A percentile compares a stretch with the other conserved stretches of the same genome.
These are phyloP conservation scores for Pseudococcus viburni DNA, from an alignment of 2,888 invertebrate genomes.

Conservation along the genomic window DNA sequence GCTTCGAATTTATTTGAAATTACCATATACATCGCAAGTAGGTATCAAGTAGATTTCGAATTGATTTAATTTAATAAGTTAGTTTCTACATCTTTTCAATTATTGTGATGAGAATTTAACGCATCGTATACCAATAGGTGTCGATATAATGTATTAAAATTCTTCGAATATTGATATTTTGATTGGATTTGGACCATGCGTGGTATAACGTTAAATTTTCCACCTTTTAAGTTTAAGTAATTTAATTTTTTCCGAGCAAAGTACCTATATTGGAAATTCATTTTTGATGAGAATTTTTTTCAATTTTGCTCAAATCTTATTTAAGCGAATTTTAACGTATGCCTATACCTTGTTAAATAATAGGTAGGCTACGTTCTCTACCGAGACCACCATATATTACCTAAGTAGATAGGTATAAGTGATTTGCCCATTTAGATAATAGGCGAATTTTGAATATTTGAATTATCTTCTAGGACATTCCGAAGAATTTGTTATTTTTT, in stretches of 20 bases:
- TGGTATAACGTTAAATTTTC: too few species aligned
- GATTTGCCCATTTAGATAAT: neutral
- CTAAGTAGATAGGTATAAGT: too few species aligned
- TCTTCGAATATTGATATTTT: too few species aligned
- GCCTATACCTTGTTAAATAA: neutral
- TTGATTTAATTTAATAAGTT: too few species aligned
- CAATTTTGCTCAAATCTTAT: slow-evolving; percentile 1
- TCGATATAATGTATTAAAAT: too few species aligned
- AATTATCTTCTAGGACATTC: neutral
- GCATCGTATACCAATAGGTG: too few species aligned
- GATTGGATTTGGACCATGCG: too few species aligned
- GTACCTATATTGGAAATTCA: neutral
- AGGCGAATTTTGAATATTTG: neutral
- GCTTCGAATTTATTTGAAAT: neutral
- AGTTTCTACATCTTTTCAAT: too few species aligned
- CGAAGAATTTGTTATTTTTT: neutral
- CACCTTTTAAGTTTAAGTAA: too few species aligned
- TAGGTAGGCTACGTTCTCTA: neutral
- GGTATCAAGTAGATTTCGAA: too few species aligned
- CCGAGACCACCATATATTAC: too few species aligned
- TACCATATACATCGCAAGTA: neutral
- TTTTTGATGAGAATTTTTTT: neutral
- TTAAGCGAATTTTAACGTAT: neutral
- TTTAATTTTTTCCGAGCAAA: neutral
- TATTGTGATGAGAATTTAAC: too few species aligned